Percentiles rank a stretch among this genome's conserved stretches.
These are phyloP conservation scores for Nudaria mundana DNA, from an alignment of 2,888 invertebrate species.

Conservation along the genomic window DNA sequence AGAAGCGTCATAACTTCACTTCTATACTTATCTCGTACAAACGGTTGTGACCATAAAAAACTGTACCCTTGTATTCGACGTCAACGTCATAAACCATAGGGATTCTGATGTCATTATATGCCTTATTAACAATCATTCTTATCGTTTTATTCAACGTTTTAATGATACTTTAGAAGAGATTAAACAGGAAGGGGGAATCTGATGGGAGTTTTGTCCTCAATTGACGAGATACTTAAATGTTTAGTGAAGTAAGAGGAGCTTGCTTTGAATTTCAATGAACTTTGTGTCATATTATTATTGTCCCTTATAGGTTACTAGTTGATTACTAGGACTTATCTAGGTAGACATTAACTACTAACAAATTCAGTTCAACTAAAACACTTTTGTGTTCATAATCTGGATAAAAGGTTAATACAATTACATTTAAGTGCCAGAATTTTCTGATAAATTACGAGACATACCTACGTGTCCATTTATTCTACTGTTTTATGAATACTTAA, in stretches of 20 bases:
- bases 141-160: slow-evolving; percentile 64
- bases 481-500: too few relatives aligned
- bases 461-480: too few relatives aligned
- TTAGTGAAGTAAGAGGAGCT: not conserved
- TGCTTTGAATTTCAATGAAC: too few relatives aligned
- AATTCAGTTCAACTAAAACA: too few relatives aligned
- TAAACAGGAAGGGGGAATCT: slow-evolving; percentile 8
- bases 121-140: slow-evolving; percentile 72
- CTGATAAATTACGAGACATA: too few relatives aligned
- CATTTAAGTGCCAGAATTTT: too few relatives aligned
- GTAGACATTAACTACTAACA: too few relatives aligned
- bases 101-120: slow-evolving; percentile 27
- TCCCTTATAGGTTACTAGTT: too few relatives aligned
- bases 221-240: slow-evolving; percentile 1
- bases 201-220: not conserved
- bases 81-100: slow-evolving; percentile 44
- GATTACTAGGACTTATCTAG: too few relatives aligned
- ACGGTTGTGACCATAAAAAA: slow-evolving; percentile 30
- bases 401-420: too few relatives aligned
- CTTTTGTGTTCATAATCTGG: too few relatives aligned
- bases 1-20: slow-evolving; percentile 29
- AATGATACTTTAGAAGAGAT: slow-evolving; percentile 69
- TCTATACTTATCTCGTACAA: slow-evolving; percentile 29
- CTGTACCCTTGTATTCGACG: slow-evolving; percentile 31
- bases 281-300: too few relatives aligned